Evolutionary conservation across 2,888 invertebrate genomes (phyloP).

Genomic region (Trachelus tabidus): DNA sequence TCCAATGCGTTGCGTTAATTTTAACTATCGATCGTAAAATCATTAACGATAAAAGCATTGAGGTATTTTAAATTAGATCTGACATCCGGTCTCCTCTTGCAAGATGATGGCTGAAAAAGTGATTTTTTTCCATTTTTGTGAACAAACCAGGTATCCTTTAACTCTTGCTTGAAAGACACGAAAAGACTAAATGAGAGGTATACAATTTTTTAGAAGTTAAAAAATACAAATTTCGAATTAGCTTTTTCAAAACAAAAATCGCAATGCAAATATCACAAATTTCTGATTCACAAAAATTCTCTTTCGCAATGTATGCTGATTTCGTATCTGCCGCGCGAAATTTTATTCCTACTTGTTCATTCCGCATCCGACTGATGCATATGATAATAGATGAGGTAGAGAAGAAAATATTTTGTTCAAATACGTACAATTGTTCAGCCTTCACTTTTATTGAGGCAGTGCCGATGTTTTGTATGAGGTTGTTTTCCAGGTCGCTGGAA

Average conservation of each 20-base stretch:
- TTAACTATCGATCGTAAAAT: not conserved
- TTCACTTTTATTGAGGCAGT: constrained; percentile 58
- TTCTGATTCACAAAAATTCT: not conserved
- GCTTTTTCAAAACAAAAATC: too few species aligned
- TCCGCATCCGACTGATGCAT: not conserved
- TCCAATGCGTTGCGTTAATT: not conserved
- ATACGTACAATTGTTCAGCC: constrained; percentile 65
- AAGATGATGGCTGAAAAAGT: too few species aligned
- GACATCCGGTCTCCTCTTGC: too few species aligned
- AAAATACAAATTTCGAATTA: too few species aligned
- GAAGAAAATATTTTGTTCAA: not conserved
- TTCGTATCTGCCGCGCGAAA: not conserved
- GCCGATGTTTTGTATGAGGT: constrained; percentile 59
- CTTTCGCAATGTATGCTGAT: not conserved
- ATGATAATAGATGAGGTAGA: not conserved
- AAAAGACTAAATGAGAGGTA: too few species aligned
- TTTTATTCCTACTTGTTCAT: not conserved
- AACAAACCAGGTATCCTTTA: not conserved
- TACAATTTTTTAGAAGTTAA: too few species aligned
- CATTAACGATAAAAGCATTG: too few species aligned
- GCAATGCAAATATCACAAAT: not conserved
- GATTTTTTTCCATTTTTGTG: not conserved
- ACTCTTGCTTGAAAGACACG: too few species aligned
- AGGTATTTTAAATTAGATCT: too few species aligned
- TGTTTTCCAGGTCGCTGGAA: constrained; percentile 66